Evolutionary conservation across 2,797 vertebrate species (phyloP).

Genomic region (Microctenopoma lineatum): DNA sequence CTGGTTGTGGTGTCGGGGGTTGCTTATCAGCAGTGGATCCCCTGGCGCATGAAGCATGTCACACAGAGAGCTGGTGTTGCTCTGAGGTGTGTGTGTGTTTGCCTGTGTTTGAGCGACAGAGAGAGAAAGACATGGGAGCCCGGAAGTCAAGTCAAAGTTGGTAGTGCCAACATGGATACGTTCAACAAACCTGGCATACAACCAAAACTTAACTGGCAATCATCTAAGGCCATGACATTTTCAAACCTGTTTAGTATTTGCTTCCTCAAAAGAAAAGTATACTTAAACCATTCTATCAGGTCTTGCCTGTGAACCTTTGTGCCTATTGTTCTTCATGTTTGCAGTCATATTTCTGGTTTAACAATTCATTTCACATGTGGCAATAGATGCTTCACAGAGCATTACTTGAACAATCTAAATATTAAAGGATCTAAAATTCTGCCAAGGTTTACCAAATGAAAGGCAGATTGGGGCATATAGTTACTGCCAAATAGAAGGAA

Average conservation of each 20-base stretch:
- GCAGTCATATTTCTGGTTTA: slow-evolving; percentile 15
- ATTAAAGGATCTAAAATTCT: slow-evolving; percentile 34
- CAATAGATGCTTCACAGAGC: slow-evolving; percentile 36
- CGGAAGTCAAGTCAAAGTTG: slow-evolving; percentile 36
- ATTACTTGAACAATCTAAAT: slow-evolving; percentile 27
- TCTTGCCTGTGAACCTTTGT: neutral
- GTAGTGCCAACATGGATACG: neutral
- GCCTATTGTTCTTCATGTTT: slow-evolving; percentile 13
- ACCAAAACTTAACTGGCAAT: slow-evolving; percentile 7
- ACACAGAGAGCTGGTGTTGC: slow-evolving; percentile 53
- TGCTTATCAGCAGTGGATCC: slow-evolving; percentile 74
- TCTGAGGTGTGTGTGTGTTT: slow-evolving; percentile 45
- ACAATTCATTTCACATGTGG: slow-evolving; percentile 48
- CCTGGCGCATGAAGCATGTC: slow-evolving; percentile 70
- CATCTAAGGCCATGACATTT: slow-evolving; percentile 17
- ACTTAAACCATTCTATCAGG: neutral
- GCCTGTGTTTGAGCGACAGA: slow-evolving; percentile 41
- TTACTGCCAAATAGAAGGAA: slow-evolving; percentile 66
- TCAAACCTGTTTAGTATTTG: neutral
- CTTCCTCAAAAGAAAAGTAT: slow-evolving; percentile 13
- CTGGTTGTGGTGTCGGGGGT: slow-evolving; percentile 40
- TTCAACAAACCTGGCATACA: slow-evolving; percentile 20
- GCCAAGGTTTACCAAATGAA: slow-evolving; percentile 51
- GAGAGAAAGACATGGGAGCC: slow-evolving; percentile 36
- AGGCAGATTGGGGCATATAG: slow-evolving; percentile 60